Base-by-base conservation (phyloP, 2,888 invertebrate species). In the Epirrita christyi region DNA sequence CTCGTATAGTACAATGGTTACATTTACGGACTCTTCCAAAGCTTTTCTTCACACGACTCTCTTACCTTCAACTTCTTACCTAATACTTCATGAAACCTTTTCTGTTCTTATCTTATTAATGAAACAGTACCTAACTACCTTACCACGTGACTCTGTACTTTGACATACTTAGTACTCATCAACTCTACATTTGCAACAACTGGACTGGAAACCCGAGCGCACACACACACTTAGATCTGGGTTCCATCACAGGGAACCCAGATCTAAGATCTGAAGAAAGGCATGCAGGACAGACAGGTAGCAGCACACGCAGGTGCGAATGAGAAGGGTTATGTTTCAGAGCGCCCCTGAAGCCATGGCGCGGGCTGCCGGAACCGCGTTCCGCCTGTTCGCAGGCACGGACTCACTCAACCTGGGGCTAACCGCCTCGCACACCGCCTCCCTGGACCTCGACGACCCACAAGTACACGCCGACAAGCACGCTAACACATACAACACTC, bases 281-380 rank as follows among this genome's bases (percentile, higher is more conserved):
- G 41, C 28, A 47, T 11, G 6, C 27, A 38, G 14, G 13, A 14
- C 8, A 6, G 7, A 32, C 15, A n/a, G 34, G 32, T 21, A 14
- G 28, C 6, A 40, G 29, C 21, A 21, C 21, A 21, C 21, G 21
- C 21, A 7, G 56, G 68, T 71, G 71, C 76, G 76, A 78, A 71
- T 72, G 70, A 68, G 76, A 68, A 73, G 75, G 70, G 53, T 55
- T 70, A 63, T 69, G 67, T 89, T 87, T 68, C 92, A 96, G 96
- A 94, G 94, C 85, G 95, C 96, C 78, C 96, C 96, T 80, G 96
- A 95, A 93, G 94, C 95, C 84, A 94, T 96, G 92, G 96, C 96
- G 76, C 93, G 96, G 83, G 95, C 96, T 75, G 96, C 95, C 63
- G 96, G 96, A 78, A 94, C 95, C 76, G 95, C 96, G 78, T 96